These are phyloP conservation scores for Erebia palarica DNA, from an alignment of 2,888 invertebrate genomes.

Conservation along the genomic window DNA sequence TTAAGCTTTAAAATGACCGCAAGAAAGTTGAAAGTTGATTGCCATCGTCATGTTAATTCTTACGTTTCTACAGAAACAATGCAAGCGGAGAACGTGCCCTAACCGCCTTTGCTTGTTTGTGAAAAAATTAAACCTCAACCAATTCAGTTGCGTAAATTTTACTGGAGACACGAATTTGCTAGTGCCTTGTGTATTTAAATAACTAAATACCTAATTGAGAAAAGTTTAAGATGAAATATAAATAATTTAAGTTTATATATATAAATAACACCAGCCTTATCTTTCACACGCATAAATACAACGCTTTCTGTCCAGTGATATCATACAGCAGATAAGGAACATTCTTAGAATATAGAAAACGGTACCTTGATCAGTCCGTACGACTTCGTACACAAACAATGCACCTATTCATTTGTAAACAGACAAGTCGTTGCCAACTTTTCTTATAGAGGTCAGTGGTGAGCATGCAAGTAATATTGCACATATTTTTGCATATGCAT, in stretches of 20 bases:
- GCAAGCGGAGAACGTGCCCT: slow-evolving; percentile 77
- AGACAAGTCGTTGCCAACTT: slow-evolving; percentile 30
- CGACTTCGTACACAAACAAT: slow-evolving; percentile 17
- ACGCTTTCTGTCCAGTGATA: slow-evolving; percentile 55
- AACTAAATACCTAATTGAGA: neutral
- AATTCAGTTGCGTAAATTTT: slow-evolving; percentile 38
- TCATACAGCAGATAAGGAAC: slow-evolving; percentile 57
- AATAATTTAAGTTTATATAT: slow-evolving; percentile 23
- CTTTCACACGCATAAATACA: slow-evolving; percentile 24
- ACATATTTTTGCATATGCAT: neutral
- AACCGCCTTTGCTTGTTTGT: slow-evolving; percentile 73
- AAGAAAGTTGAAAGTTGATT: slow-evolving; percentile 58
- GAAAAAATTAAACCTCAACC: slow-evolving; percentile 54
- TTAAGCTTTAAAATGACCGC: slow-evolving; percentile 52
- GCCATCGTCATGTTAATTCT: slow-evolving; percentile 50
- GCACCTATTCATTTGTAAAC: slow-evolving; percentile 28
- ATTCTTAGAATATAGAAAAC: slow-evolving; percentile 55
- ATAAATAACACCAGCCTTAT: slow-evolving; percentile 43
- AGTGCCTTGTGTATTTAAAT: neutral
- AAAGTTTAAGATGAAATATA: neutral
- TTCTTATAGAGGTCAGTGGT: slow-evolving; percentile 18
- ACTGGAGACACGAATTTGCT: slow-evolving; percentile 20
- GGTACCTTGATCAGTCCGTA: slow-evolving; percentile 46
- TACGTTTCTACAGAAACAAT: slow-evolving; percentile 54
- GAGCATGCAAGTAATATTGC: slow-evolving; percentile 9